Evolutionary conservation across 2,113 vertebrate genomes (phyloP), one percentile per base, ranked within the genome.

Genomic region (Noctilio leporinus): DNA sequence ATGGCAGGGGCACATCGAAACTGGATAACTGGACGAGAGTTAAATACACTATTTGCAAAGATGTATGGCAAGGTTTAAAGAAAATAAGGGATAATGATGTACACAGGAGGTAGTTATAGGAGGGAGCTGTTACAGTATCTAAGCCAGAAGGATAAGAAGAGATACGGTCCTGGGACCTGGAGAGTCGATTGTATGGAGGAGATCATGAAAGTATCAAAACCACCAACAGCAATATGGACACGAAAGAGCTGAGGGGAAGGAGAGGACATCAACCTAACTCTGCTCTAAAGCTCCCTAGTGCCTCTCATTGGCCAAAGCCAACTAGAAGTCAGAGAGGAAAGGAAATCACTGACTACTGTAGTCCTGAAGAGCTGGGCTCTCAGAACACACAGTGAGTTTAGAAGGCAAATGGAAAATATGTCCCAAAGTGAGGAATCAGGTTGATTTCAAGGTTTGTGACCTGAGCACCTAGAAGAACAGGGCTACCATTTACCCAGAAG

Each of bases 1-100:
- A 65, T 65, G 38, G 28, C 51, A 51, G 43, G 11, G 30, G 30
- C 40, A 81, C 22, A 80, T 59, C 65, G 51, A 59, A 73, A 67
- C 24, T 38, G 16, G 55, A 70, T 65, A 83, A 67, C 47, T 72
- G 65, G 47, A 88, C 15, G 9, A 70, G 22, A 82, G 33, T 82
- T 86, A 62, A 75, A 93, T 76, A 85, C 73, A 35, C 51, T 35
- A 43, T 65, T 96, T 83, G 82, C 62, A 83, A 93, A 88, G 22
- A 77, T 26, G 57, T 14, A 33, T 11, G 24, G 24, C 28, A 78
- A 69, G 7, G 22, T 59, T 87, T 72, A 95, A 87, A 62, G 19
- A 59, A 83, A 91, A 91, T n/a, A 90, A 90, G 9, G 19, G 17
- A 75, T 16, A 64, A 19, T 35, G 22, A 69, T 88, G 55, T 47